phyloP scores from a whole-genome alignment of 2,113 vertebrate genomes.

The Corydoras sp. region DNA sequence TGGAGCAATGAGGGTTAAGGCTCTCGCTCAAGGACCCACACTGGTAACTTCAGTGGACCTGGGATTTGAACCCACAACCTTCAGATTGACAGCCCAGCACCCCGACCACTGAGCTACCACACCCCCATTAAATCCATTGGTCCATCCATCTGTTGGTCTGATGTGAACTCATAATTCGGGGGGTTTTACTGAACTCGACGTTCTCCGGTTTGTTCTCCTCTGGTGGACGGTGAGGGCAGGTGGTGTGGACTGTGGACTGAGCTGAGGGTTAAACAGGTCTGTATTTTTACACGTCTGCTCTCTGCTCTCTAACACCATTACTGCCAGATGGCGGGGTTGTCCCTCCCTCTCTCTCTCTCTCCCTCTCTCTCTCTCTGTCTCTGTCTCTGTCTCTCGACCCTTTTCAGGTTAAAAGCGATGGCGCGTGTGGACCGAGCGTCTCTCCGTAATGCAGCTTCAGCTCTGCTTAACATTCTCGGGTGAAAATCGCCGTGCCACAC shows the following conservation, averaged over 20 bases:
- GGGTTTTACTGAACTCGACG: no score
- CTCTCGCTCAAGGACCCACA: no score
- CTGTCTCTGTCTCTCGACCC: slow-evolving; percentile 17
- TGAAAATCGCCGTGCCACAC: slow-evolving; percentile 18
- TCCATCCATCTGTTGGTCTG: no score
- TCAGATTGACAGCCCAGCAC: no score
- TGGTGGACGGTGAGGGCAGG: slow-evolving; percentile 7
- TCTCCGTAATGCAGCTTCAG: slow-evolving; percentile 50
- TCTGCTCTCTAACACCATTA: slow-evolving; percentile 49
- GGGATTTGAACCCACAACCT: no score
- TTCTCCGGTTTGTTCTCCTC: no score
- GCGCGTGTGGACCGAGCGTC: slow-evolving; percentile 39
- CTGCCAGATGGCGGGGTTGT: slow-evolving; percentile 50
- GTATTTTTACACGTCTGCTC: slow-evolving; percentile 46
- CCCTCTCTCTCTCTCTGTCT: background rate
- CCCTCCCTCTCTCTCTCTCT: slow-evolving; percentile 13
- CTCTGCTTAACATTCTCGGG: slow-evolving; percentile 8
- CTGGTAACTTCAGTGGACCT: no score
- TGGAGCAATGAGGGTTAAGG: no score
- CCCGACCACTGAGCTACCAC: no score
- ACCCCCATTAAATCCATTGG: no score
- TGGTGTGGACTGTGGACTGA: background rate
- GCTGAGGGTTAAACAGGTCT: slow-evolving; percentile 41
- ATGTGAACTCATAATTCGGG: no score
- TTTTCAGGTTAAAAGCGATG: slow-evolving; percentile 49